Evolutionary conservation across 2,797 vertebrate genomes (phyloP).

Genomic region (Malacoraja senta): DNA sequence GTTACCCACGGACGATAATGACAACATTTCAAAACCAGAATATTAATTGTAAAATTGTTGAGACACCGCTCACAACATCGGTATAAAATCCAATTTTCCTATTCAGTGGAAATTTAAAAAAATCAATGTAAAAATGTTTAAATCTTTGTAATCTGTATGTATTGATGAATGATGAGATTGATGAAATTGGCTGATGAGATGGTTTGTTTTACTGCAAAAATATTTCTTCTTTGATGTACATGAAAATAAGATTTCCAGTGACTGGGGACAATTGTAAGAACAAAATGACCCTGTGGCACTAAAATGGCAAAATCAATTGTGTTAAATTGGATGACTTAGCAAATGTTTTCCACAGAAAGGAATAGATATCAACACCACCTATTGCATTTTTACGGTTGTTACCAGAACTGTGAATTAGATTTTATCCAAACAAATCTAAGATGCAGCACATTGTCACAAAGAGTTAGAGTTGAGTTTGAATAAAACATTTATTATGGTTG

Average conservation of each 20-base stretch:
- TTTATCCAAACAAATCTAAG: background rate
- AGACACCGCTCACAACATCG: no score
- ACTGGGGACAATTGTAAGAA: background rate
- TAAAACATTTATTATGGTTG: background rate
- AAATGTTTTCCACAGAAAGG: background rate
- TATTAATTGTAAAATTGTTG: background rate
- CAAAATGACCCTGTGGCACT: constrained; percentile 1
- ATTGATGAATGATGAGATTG: background rate
- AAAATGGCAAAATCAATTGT: constrained; percentile 27
- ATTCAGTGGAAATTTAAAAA: background rate
- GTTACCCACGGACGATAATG: background rate
- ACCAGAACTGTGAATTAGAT: background rate
- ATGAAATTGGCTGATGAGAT: no score
- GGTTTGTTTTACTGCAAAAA: background rate
- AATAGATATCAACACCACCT: background rate
- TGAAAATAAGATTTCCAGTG: background rate
- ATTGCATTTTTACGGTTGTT: no score
- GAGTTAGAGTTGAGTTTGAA: background rate
- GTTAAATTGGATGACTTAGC: constrained; percentile 18
- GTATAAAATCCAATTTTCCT: background rate
- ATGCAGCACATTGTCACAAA: background rate
- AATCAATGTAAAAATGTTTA: background rate
- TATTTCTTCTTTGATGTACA: background rate
- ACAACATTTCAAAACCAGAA: background rate
- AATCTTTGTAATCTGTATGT: no score